These are phyloP conservation scores for Patella ulyssiponensis DNA, from an alignment of 2,888 invertebrate genomes.

Conservation along the genomic window DNA sequence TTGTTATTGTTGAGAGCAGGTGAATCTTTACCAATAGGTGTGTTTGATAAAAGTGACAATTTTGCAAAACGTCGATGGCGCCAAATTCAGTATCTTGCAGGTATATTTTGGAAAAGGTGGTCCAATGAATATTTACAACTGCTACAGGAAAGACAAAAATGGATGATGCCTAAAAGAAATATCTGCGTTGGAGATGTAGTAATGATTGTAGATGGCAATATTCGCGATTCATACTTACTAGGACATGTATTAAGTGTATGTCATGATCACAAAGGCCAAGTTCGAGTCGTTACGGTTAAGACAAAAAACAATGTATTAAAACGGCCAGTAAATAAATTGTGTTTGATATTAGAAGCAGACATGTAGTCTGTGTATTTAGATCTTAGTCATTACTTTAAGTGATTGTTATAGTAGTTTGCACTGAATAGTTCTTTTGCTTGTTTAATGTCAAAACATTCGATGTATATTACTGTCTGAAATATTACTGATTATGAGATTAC, in stretches of 20 bases:
- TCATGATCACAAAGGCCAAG: slow-evolving; percentile 13
- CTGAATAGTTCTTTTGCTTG: too few relatives aligned
- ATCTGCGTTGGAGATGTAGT: slow-evolving; percentile 10
- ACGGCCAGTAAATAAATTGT: slow-evolving; percentile 22
- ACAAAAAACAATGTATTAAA: background rate
- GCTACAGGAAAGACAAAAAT: slow-evolving; percentile 31
- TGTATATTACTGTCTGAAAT: too few relatives aligned
- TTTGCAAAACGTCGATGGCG: slow-evolving; percentile 36
- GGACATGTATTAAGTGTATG: background rate
- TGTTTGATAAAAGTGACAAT: slow-evolving; percentile 30
- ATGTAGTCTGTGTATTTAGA: too few relatives aligned
- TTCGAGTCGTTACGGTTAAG: slow-evolving; percentile 16
- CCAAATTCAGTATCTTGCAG: slow-evolving; percentile 39
- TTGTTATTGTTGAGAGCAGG: slow-evolving; percentile 24
- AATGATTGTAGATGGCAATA: slow-evolving; percentile 10
- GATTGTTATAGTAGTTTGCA: too few relatives aligned
- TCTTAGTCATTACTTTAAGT: too few relatives aligned
- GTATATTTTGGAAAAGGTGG: slow-evolving; percentile 36
- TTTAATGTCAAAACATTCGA: too few relatives aligned
- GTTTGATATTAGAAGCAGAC: slow-evolving; percentile 15
- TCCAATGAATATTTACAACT: slow-evolving; percentile 23
- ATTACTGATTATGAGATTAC: too few relatives aligned
- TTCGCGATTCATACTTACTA: slow-evolving; percentile 15
- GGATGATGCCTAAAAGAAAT: slow-evolving; percentile 14
- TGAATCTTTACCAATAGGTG: slow-evolving; percentile 29